These are phyloP conservation scores for Limnephilus lunatus DNA, from an alignment of 2,888 invertebrate genomes.

Conservation along the genomic window DNA sequence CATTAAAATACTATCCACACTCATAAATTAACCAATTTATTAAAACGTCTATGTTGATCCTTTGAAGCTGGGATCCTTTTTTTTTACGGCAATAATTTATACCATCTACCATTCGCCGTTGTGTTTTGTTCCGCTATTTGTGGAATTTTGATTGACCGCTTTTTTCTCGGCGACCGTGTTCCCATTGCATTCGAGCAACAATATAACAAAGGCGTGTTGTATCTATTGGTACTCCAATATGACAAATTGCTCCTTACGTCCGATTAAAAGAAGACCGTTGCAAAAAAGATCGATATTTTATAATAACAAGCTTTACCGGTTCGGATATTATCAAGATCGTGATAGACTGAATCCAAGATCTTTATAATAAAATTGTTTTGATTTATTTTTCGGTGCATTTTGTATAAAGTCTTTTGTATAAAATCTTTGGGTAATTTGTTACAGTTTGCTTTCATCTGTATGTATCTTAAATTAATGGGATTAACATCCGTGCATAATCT, in stretches of 20 bases:
- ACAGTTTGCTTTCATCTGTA: not conserved
- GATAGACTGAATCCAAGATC: slow-evolving; percentile 25
- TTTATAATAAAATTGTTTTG: not conserved
- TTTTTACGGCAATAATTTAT: slow-evolving; percentile 28
- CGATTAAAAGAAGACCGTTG: slow-evolving; percentile 24
- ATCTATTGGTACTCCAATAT: slow-evolving; percentile 17
- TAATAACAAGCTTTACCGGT: not conserved
- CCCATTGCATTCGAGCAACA: slow-evolving; percentile 20
- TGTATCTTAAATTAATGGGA: not conserved
- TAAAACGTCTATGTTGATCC: slow-evolving; percentile 25
- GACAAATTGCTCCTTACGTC: slow-evolving; percentile 44
- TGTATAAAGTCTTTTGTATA: slow-evolving; percentile 13
- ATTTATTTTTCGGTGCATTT: slow-evolving; percentile 22
- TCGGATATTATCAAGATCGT: slow-evolving; percentile 15
- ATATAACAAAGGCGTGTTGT: slow-evolving; percentile 32
- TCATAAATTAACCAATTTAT: slow-evolving; percentile 46
- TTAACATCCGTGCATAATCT: not conserved
- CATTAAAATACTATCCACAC: slow-evolving; percentile 39
- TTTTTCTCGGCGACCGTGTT: slow-evolving; percentile 21
- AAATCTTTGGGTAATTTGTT: not conserved
- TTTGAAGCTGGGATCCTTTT: slow-evolving; percentile 44
- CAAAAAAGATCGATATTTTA: slow-evolving; percentile 15
- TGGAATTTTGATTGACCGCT: slow-evolving; percentile 51
- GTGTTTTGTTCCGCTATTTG: slow-evolving; percentile 43
- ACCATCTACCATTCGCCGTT: slow-evolving; percentile 38